A percentile compares a stretch with the other conserved stretches of the same genome.
Conservation (phyloP, 2,888 invertebrate genomes). For the Quadroppia sp. region DNA sequence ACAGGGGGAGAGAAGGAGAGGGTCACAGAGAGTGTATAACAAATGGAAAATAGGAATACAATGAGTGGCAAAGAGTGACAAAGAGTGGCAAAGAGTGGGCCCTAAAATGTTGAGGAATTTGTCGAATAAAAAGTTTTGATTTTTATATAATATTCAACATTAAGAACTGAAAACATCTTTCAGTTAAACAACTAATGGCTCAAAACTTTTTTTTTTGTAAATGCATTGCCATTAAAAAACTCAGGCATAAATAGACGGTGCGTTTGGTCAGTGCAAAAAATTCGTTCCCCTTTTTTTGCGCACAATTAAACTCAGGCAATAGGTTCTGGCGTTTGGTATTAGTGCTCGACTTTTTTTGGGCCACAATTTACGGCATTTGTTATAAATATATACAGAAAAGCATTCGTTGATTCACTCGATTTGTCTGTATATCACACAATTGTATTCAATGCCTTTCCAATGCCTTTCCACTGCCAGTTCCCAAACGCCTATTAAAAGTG, state of each 20-base stretch:
- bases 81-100: neutral
- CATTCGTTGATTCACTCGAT: neutral
- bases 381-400: slow-evolving; percentile 4
- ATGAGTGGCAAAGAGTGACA: slow-evolving; percentile 15
- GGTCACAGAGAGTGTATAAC: neutral
- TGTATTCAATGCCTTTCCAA: slow-evolving; percentile 14
- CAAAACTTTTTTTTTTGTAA: slow-evolving; percentile 32
- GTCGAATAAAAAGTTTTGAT: slow-evolving; percentile 18
- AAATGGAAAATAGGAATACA: slow-evolving; percentile 18
- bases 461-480: no score
- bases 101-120: neutral
- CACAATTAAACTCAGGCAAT: slow-evolving; percentile 27
- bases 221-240: slow-evolving; percentile 28
- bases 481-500: no score
- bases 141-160: slow-evolving; percentile 8
- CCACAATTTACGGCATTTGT: slow-evolving; percentile 15
- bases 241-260: slow-evolving; percentile 23
- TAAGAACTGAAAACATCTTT: slow-evolving; percentile 7
- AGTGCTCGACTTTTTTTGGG: slow-evolving; percentile 1
- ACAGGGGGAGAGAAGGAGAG: no score
- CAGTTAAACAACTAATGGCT: slow-evolving; percentile 28
- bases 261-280: slow-evolving; percentile 15
- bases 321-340: slow-evolving; percentile 31
- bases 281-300: slow-evolving; percentile 24
- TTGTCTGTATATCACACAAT: neutral